These are phyloP conservation scores for Pristionchus entomophagus DNA, from an alignment of 2,888 invertebrate species.

Conservation along the genomic window DNA sequence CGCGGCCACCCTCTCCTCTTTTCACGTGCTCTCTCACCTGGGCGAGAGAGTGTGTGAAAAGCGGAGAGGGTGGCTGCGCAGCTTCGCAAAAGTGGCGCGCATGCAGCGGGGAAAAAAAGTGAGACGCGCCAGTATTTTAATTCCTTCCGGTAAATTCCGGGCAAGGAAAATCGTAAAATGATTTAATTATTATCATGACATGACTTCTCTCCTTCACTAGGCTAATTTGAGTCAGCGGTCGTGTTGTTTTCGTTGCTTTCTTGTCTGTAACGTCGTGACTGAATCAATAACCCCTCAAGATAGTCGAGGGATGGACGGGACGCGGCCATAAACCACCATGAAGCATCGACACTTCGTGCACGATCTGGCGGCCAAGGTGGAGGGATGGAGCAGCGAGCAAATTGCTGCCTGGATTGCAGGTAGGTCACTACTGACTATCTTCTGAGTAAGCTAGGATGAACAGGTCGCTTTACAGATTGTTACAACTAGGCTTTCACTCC, in stretches of 20 bases:
- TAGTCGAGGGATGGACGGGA: conserved; percentile 24
- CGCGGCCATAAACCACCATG: conserved; percentile 37
- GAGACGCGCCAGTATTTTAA: neutral
- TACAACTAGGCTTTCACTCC: too few relatives aligned
- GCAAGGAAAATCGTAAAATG: neutral
- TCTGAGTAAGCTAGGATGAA: too few relatives aligned
- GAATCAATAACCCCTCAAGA: neutral
- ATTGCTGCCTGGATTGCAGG: conserved; percentile 65
- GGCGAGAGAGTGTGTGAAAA: too few relatives aligned
- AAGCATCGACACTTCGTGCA: conserved; percentile 14
- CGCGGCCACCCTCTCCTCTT: too few relatives aligned
- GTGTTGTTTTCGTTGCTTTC: conserved; percentile 1
- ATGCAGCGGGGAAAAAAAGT: too few relatives aligned
- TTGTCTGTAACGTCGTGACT: neutral
- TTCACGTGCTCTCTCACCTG: too few relatives aligned
- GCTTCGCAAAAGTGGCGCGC: too few relatives aligned
- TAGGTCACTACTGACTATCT: conserved; percentile 23
- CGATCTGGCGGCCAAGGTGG: conserved; percentile 50
- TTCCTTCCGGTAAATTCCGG: too few relatives aligned
- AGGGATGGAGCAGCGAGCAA: conserved; percentile 60
- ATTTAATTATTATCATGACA: conserved; percentile 34
- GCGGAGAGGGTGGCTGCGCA: too few relatives aligned
- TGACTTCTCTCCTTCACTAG: conserved; percentile 4
- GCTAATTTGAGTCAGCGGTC: neutral
- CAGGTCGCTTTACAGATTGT: too few relatives aligned